Evolutionary conservation across 2,797 vertebrate genomes (phyloP).

Genomic region (Lateolabrax maculatus): DNA sequence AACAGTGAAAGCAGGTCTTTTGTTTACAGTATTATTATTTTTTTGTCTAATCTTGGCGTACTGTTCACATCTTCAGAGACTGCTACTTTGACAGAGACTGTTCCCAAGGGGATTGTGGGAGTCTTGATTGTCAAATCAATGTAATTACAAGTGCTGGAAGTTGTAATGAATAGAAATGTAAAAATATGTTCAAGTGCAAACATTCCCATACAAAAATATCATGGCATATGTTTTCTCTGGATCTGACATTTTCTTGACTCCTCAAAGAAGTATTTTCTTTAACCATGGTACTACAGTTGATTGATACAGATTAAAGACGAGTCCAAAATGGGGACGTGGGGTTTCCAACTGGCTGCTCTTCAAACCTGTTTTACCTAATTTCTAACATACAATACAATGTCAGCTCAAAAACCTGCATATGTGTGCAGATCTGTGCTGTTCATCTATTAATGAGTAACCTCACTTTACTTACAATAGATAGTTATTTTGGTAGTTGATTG

Average conservation of each 20-base stretch:
- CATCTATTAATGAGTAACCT: not conserved
- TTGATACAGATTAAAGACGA: no score
- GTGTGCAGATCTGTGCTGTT: not conserved
- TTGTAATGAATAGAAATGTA: conserved; percentile 30
- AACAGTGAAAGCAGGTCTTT: conserved; percentile 19
- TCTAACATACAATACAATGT: not conserved
- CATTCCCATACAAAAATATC: conserved; percentile 19
- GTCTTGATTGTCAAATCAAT: conserved; percentile 50
- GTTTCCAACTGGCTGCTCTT: conserved; percentile 31
- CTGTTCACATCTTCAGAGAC: conserved; percentile 32
- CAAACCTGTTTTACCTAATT: conserved; percentile 21
- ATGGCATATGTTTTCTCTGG: not conserved
- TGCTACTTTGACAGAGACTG: conserved; percentile 16
- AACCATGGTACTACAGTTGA: not conserved
- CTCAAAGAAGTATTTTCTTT: not conserved
- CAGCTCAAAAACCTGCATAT: conserved; percentile 1
- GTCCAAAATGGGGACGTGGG: conserved; percentile 7
- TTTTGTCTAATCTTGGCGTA: conserved; percentile 23
- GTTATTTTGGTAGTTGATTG: conserved; percentile 8
- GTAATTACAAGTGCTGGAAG: conserved; percentile 38
- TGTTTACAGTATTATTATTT: not conserved
- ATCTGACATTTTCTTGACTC: conserved; percentile 28
- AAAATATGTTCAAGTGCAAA: conserved; percentile 33
- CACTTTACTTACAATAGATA: not conserved
- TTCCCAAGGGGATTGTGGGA: conserved; percentile 12